These are phyloP conservation scores for Argyresthia goedartella DNA, from an alignment of 2,888 invertebrate genomes.

Conservation along the genomic window DNA sequence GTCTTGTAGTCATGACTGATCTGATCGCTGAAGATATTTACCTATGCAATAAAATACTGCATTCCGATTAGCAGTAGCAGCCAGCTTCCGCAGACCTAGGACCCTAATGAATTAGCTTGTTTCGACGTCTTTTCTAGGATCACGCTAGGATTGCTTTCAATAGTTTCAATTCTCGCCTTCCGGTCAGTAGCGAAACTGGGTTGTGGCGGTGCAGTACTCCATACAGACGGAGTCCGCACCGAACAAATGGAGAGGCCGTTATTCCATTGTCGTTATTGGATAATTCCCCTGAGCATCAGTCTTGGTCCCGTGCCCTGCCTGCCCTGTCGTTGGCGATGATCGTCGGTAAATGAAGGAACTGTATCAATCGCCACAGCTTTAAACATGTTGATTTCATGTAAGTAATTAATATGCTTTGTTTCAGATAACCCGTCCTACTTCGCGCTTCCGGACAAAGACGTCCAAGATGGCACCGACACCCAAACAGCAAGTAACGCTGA, in stretches of 20 bases:
- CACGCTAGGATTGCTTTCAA: conserved; percentile 59
- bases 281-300: conserved; percentile 45
- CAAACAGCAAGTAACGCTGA: conserved; percentile 46
- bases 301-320: conserved; percentile 22
- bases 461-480: conserved; percentile 36
- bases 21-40: no score
- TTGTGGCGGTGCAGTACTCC: conserved; percentile 26
- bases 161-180: conserved; percentile 67
- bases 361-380: not conserved
- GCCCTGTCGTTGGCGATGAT: conserved; percentile 21
- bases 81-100: no score
- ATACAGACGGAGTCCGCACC: conserved; percentile 27
- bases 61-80: no score
- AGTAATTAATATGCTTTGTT: not conserved
- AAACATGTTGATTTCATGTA: not conserved
- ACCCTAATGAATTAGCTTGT: not conserved
- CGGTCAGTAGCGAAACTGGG: conserved; percentile 59
- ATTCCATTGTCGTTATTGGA: conserved; percentile 65
- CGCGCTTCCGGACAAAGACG: conserved; percentile 71
- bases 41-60: no score
- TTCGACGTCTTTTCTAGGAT: conserved; percentile 11
- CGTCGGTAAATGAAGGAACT: conserved; percentile 24
- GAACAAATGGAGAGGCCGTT: conserved; percentile 59
- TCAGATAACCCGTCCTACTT: conserved; percentile 86
- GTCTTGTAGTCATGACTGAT: no score